Evolutionary conservation across 2,888 invertebrate genomes (phyloP).

Genomic region (Andrena camellia): DNA sequence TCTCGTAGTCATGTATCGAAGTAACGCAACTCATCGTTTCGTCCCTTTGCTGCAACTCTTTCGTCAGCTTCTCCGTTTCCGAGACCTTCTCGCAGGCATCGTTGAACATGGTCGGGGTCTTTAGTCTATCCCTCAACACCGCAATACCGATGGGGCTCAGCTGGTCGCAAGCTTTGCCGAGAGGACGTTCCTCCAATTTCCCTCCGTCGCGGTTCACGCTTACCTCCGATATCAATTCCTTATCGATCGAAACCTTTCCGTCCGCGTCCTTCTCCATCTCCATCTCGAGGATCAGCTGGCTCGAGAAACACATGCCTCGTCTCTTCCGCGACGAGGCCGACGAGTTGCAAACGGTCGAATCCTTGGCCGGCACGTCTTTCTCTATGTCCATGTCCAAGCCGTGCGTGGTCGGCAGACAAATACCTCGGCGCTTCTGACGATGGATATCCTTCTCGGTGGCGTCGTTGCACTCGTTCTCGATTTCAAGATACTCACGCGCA

Average conservation of each 20-base stretch:
- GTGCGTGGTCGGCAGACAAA: constrained; percentile 86
- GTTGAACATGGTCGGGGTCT: constrained; percentile 64
- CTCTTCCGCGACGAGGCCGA: constrained; percentile 86
- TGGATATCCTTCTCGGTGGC: constrained; percentile 63
- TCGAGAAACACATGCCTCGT: constrained; percentile 87
- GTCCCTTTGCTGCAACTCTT: constrained; percentile 72
- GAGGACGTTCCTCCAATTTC: constrained; percentile 33
- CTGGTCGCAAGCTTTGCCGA: constrained; percentile 27
- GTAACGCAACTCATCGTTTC: constrained; percentile 86
- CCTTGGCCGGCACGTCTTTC: constrained; percentile 12
- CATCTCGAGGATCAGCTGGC: constrained; percentile 84
- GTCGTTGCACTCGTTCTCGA: constrained; percentile 45
- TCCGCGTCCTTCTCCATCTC: constrained; percentile 69
- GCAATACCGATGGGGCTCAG: constrained; percentile 69
- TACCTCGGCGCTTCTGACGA: constrained; percentile 80
- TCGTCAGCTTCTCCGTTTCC: constrained; percentile 57
- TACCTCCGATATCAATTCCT: constrained; percentile 15
- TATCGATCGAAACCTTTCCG: constrained; percentile 41
- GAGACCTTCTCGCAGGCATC: constrained; percentile 44
- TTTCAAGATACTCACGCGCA: constrained; percentile 22
- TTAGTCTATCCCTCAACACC: constrained; percentile 64
- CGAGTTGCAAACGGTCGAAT: constrained; percentile 32
- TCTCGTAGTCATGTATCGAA: constrained; percentile 89
- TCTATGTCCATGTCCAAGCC: constrained; percentile 80
- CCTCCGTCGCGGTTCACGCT: constrained; percentile 37